These are phyloP conservation scores for Octodonta nipae DNA, from an alignment of 2,888 invertebrate species.

Conservation along the genomic window DNA sequence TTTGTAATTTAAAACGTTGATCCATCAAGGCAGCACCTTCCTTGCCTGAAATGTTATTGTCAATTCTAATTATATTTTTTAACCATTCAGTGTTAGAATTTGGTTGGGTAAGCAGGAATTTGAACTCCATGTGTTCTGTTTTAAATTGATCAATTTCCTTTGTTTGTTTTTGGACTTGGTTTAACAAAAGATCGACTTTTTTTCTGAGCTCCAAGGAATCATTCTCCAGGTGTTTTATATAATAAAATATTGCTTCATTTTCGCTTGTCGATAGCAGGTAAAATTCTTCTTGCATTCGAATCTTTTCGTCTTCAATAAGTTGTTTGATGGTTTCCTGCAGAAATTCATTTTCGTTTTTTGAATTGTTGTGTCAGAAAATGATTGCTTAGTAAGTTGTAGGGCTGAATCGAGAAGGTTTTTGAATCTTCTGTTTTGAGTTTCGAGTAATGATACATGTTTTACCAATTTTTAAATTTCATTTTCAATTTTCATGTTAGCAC, in stretches of 20 bases:
- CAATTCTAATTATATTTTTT: slow-evolving; percentile 16
- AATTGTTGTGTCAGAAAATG: slow-evolving; percentile 6
- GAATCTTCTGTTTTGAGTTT: slow-evolving; percentile 17
- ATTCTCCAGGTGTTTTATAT: slow-evolving; percentile 13
- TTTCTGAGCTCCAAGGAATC: slow-evolving; percentile 11
- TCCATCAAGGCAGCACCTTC: too few relatives aligned
- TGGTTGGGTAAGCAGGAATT: slow-evolving; percentile 18
- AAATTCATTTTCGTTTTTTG: slow-evolving; percentile 14
- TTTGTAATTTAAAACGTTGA: too few relatives aligned
- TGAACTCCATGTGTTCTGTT: slow-evolving; percentile 17
- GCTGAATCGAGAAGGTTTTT: slow-evolving; percentile 18
- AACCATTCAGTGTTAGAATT: slow-evolving; percentile 15
- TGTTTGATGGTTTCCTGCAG: slow-evolving; percentile 15
- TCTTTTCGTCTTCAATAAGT: slow-evolving; percentile 17
- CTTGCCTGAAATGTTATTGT: too few relatives aligned
- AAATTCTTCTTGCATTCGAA: slow-evolving; percentile 15
- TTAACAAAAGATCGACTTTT: slow-evolving; percentile 10
- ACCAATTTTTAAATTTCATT: slow-evolving; percentile 18
- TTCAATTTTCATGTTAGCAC: slow-evolving; percentile 18
- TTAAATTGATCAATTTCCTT: slow-evolving; percentile 18
- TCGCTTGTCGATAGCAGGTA: slow-evolving; percentile 8
- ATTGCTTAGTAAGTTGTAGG: slow-evolving; percentile 13
- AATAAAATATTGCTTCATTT: slow-evolving; percentile 6
- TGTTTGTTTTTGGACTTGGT: slow-evolving; percentile 11
- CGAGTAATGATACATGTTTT: slow-evolving; percentile 13